Evolutionary conservation across 2,888 invertebrate genomes (phyloP).

Genomic region (Conistra vaccinii): DNA sequence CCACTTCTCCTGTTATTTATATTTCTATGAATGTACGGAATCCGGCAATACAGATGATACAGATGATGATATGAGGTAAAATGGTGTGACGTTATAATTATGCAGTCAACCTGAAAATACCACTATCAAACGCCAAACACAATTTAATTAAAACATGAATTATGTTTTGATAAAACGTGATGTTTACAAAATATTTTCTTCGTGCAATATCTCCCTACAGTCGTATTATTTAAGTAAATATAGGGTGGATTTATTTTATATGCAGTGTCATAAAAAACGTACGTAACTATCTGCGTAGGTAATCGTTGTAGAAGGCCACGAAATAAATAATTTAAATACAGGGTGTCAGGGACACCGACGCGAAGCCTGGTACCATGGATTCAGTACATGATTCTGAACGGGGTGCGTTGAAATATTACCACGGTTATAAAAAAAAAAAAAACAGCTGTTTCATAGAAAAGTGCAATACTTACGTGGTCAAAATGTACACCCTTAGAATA

Average conservation of each 20-base stretch:
- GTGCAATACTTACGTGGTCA: no score
- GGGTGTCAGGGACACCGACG: no score
- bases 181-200: slow-evolving; percentile 23
- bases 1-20: no score
- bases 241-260: slow-evolving; percentile 16
- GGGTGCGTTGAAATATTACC: no score
- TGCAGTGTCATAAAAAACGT: slow-evolving; percentile 8
- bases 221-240: slow-evolving; percentile 16
- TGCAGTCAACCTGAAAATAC: not conserved
- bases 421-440: no score
- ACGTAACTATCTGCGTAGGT: not conserved
- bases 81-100: not conserved
- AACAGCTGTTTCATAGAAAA: no score
- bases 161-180: slow-evolving; percentile 8
- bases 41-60: not conserved
- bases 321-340: slow-evolving; percentile 26
- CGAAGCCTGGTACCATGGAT: no score
- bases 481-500: no score
- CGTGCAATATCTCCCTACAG: slow-evolving; percentile 4
- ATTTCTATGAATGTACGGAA: not conserved
- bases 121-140: not conserved
- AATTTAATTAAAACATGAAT: slow-evolving; percentile 1
- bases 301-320: slow-evolving; percentile 33
- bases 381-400: no score
- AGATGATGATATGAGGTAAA: no score